Evolutionary conservation across 2,888 invertebrate genomes (phyloP).

Genomic region (Scaptomyza polygonia): DNA sequence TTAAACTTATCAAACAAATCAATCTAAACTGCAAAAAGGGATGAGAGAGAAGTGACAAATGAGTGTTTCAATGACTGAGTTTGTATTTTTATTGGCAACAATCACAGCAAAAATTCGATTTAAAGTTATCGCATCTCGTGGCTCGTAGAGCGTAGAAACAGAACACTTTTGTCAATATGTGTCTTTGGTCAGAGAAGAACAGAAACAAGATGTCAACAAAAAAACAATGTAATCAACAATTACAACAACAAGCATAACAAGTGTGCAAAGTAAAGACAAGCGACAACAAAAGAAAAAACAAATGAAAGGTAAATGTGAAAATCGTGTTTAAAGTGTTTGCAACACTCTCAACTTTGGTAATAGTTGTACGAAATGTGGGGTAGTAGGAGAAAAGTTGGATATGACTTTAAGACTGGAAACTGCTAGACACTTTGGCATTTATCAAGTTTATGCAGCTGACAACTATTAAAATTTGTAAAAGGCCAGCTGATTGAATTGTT

Average conservation of each 20-base stretch:
- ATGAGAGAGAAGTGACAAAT: not conserved
- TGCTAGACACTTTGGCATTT: conserved; percentile 74
- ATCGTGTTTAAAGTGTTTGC: conserved; percentile 74
- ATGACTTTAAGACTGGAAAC: conserved; percentile 10
- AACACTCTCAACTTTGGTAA: conserved; percentile 9
- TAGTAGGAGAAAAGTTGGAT: not conserved
- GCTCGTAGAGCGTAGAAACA: conserved; percentile 45
- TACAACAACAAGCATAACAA: conserved; percentile 6
- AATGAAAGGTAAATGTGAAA: conserved; percentile 77
- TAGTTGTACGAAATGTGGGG: not conserved
- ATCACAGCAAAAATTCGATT: conserved; percentile 63
- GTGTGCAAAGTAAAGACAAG: conserved; percentile 16
- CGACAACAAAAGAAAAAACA: conserved; percentile 44
- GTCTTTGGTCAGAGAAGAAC: conserved; percentile 40
- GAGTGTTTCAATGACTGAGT: conserved; percentile 29
- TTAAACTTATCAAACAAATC: no score
- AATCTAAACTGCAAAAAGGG: not conserved
- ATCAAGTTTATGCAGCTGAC: conserved; percentile 68
- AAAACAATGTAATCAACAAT: conserved; percentile 1
- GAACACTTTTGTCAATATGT: conserved; percentile 67
- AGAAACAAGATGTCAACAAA: conserved; percentile 7
- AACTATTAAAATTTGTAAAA: conserved; percentile 64
- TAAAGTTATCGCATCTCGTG: conserved; percentile 63
- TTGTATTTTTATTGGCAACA: conserved; percentile 58
- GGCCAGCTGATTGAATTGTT: conserved; percentile 69